A percentile compares a stretch with the other conserved stretches of the same genome.
phyloP scores from a whole-genome alignment of 2,888 invertebrate species.

The Leptinotarsa haldemani region DNA sequence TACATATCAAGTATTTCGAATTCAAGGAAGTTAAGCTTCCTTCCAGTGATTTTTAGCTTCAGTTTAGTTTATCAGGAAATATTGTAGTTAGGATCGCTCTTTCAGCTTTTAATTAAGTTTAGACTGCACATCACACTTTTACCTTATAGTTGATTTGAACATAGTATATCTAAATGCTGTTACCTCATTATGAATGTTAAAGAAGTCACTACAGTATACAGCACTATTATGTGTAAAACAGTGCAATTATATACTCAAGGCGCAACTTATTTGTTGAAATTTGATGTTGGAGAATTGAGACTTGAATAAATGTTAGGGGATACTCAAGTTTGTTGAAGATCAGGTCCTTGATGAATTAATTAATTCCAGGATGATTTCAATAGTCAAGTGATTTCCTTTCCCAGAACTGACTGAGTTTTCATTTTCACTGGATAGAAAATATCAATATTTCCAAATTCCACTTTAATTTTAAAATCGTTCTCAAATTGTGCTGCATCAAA shows the following conservation, averaged over 20 bases:
- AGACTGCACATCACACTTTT: slow-evolving; percentile 33
- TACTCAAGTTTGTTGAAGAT: not conserved
- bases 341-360: no score
- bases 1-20: slow-evolving; percentile 16
- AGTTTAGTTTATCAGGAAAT: slow-evolving; percentile 11
- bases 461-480: no score
- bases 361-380: no score
- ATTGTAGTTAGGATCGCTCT: slow-evolving; percentile 7
- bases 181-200: slow-evolving; percentile 35
- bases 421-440: no score
- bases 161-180: slow-evolving; percentile 34
- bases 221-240: slow-evolving; percentile 30
- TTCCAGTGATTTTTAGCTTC: slow-evolving; percentile 22
- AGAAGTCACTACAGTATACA: slow-evolving; percentile 35
- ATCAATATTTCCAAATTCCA: no score
- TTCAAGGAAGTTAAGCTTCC: slow-evolving; percentile 23
- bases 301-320: not conserved
- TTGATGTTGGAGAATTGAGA: not conserved
- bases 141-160: slow-evolving; percentile 27
- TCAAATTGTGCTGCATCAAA: not conserved
- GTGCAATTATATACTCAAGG: slow-evolving; percentile 30
- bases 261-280: slow-evolving; percentile 10
- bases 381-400: no score
- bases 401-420: no score
- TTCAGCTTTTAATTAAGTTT: slow-evolving; percentile 13